Evolutionary conservation across 2,888 invertebrate species (phyloP).

Genomic region (Callinectes sapidus): DNA sequence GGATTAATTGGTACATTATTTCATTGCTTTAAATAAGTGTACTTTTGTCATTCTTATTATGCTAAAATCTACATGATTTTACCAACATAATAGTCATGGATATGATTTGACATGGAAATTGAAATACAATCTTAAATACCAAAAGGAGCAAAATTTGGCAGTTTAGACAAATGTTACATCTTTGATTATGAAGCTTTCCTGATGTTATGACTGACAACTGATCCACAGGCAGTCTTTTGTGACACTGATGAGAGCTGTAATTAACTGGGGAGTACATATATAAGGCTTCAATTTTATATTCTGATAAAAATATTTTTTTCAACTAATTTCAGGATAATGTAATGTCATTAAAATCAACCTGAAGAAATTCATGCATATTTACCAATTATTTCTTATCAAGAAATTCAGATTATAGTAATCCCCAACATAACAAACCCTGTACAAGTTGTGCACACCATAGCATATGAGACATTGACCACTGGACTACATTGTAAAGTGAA

Average conservation of each 20-base stretch:
- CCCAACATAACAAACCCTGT: slow-evolving; percentile 28
- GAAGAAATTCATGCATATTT: slow-evolving; percentile 4
- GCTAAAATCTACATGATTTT: slow-evolving; percentile 6
- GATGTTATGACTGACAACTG: slow-evolving; percentile 10
- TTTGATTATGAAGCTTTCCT: slow-evolving; percentile 36
- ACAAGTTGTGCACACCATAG: neutral
- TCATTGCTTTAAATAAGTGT: neutral
- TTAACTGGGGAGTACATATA: neutral
- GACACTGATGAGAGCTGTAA: slow-evolving; percentile 24
- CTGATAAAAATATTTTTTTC: neutral
- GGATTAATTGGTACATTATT: neutral
- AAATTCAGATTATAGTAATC: slow-evolving; percentile 8
- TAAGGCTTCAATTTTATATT: neutral
- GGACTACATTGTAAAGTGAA: neutral
- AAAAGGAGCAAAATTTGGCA: neutral
- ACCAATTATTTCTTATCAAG: slow-evolving; percentile 10
- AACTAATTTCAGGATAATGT: neutral
- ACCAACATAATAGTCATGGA: neutral
- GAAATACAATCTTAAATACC: neutral
- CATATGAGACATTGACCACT: slow-evolving; percentile 6
- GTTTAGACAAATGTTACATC: neutral
- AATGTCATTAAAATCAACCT: neutral
- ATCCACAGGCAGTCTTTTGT: neutral
- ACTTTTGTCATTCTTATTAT: slow-evolving; percentile 5
- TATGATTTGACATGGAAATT: neutral